Evolutionary conservation across 1,140 invertebrate species (phyloP), one percentile per base, ranked within the genome.

Genomic region (Leptonema lineaticorne): DNA sequence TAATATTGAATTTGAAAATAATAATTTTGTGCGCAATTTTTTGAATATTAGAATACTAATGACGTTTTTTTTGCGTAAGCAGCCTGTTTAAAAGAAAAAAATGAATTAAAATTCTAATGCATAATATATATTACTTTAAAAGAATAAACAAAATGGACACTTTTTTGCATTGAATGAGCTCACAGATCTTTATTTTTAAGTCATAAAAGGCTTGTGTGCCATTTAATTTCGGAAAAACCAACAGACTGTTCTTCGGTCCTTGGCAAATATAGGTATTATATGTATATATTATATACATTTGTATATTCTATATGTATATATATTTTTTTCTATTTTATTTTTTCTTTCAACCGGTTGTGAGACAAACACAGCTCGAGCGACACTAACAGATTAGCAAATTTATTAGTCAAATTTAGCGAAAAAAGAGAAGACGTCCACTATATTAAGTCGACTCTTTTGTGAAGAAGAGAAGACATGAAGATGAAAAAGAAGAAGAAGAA

Each of bases 171-270:
- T n/a, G n/a, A n/a, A n/a, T n/a, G n/a, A n/a, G n/a, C n/a, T 41
- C 37, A 14, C 9, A 41, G 9, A 41, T 11, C 11, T 4, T 41
- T 16, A 14, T 41, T 41, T 41, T 20, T 3, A 24, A 7, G 14
- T 59, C 30, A 59, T 59, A 59, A 59, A 59, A 59, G 57, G 30
- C 57, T 59, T 6, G 30, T 22, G 57, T 59, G 24, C 57, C 4
- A 27, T 59, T 57, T 57, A 20, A 57, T 57, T 57, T 59, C 16
- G 57, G 57, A 16, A 59, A 59, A 59, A 59, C 57, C 57, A 24
- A 28, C 11, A 16, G 28, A 11, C 22, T 14, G 22, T 26, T 57
- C 24, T 8, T 16, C 28, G 57, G 57, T 59, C 57, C 57, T 59
- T 59, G 57, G 9, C 50, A 53, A 26, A 53, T 22, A 53, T n/a